phyloP scores from a whole-genome alignment of 2,888 invertebrate genomes.

The Oscheius sp. region DNA sequence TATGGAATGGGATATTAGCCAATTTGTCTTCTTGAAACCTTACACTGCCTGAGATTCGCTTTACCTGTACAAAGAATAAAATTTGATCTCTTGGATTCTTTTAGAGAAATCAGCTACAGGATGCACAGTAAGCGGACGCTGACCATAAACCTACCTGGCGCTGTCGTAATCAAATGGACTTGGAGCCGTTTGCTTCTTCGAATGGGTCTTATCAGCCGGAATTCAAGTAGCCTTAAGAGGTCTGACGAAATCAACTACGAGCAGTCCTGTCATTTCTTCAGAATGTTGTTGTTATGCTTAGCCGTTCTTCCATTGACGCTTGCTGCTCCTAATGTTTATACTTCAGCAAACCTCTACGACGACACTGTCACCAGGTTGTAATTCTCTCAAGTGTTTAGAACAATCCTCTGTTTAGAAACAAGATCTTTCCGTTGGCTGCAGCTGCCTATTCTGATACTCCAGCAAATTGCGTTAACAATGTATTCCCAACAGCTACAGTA shows the following conservation, averaged over 20 bases:
- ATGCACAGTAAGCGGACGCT: neutral
- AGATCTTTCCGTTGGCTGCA: conserved; percentile 34
- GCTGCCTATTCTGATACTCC: conserved; percentile 35
- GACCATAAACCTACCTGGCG: conserved; percentile 1
- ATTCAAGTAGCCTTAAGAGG: conserved; percentile 7
- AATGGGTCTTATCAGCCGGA: conserved; percentile 26
- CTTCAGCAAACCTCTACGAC: conserved; percentile 11
- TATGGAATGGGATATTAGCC: neutral
- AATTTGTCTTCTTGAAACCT: no score
- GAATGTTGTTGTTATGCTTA: neutral
- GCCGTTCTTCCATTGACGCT: conserved; percentile 1
- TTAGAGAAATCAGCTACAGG: no score
- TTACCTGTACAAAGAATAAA: no score
- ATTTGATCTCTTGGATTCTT: no score
- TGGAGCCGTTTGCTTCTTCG: conserved; percentile 10
- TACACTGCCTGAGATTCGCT: no score
- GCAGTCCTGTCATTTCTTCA: neutral
- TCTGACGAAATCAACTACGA: conserved; percentile 16
- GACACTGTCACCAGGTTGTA: conserved; percentile 2
- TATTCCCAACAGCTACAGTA: conserved; percentile 26
- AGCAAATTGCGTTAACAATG: conserved; percentile 20
- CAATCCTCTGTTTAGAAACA: conserved; percentile 8
- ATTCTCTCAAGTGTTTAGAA: neutral
- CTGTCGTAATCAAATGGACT: conserved; percentile 10
- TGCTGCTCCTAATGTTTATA: conserved; percentile 10